A percentile compares a stretch with the other conserved stretches of the same genome.
Evolutionary conservation across 2,888 invertebrate genomes (phyloP).

Genomic region (Phortica magna): DNA sequence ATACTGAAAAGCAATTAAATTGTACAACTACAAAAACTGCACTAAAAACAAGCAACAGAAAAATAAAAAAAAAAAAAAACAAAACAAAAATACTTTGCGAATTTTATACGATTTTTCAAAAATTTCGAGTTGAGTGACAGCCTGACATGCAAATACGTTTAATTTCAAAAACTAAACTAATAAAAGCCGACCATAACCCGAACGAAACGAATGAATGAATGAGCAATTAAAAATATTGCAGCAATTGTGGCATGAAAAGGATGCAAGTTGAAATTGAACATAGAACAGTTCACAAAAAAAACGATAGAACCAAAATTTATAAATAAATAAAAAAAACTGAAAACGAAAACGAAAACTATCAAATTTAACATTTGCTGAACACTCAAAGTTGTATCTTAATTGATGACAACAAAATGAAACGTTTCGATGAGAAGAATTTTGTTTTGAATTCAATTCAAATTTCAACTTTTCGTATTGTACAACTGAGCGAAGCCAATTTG

Average conservation of each 20-base stretch:
- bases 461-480: no score
- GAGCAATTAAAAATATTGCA: conserved; percentile 22
- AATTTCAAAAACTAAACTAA: conserved; percentile 71
- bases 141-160: conserved; percentile 68
- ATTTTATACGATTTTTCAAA: conserved; percentile 15
- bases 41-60: conserved; percentile 32
- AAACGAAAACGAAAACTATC: no score
- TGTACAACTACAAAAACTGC: conserved; percentile 57
- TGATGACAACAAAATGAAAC: no score
- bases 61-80: conserved; percentile 29
- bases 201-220: conserved; percentile 8
- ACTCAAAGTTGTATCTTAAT: no score
- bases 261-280: neutral
- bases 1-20: conserved; percentile 68
- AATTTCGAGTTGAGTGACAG: conserved; percentile 57
- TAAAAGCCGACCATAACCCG: conserved; percentile 49
- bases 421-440: no score
- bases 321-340: neutral
- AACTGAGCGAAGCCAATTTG: no score
- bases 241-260: neutral
- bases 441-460: no score
- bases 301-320: neutral
- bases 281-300: neutral
- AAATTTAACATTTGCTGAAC: no score
- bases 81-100: conserved; percentile 46